phyloP scores from a whole-genome alignment of 2,888 invertebrate species.

The Incurvaria masculella region DNA sequence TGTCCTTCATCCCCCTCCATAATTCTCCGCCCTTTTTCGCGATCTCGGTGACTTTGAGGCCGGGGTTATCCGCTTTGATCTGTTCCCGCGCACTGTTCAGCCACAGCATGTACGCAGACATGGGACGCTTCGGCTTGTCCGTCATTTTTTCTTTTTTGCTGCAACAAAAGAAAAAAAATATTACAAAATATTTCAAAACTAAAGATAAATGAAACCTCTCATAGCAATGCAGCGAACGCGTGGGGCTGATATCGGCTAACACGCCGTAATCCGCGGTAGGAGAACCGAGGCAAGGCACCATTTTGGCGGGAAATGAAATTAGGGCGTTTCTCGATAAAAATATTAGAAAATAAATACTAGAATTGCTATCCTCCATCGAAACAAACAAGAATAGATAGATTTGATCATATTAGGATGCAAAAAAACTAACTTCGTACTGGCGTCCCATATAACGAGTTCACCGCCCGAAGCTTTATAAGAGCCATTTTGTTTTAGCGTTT shows the following conservation, averaged over 20 bases:
- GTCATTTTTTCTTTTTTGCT: constrained; percentile 66
- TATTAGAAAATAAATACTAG: constrained; percentile 1
- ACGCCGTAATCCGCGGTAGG: constrained; percentile 1
- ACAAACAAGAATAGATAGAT: constrained; percentile 20
- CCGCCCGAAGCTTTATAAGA: constrained; percentile 53
- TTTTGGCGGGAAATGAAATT: constrained; percentile 55
- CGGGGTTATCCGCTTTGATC: constrained; percentile 89
- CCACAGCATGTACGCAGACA: constrained; percentile 95
- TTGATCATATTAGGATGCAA: background rate
- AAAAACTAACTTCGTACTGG: constrained; percentile 29
- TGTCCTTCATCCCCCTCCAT: constrained; percentile 89
- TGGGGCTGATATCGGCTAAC: constrained; percentile 16
- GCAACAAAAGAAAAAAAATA: constrained; percentile 23
- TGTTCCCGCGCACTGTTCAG: constrained; percentile 82
- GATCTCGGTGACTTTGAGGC: constrained; percentile 87
- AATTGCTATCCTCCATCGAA: constrained; percentile 13
- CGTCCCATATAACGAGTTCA: constrained; percentile 51
- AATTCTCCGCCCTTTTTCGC: constrained; percentile 94
- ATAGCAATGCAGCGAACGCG: constrained; percentile 34
- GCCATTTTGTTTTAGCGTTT: constrained; percentile 58
- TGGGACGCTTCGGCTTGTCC: constrained; percentile 92
- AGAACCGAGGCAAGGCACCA: constrained; percentile 25
- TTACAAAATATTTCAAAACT: constrained; percentile 17
- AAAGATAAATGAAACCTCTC: too few species aligned
- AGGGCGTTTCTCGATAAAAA: constrained; percentile 16